Conservation (phyloP, 1,140 invertebrate species). For the Drosophila busckii region DNA sequence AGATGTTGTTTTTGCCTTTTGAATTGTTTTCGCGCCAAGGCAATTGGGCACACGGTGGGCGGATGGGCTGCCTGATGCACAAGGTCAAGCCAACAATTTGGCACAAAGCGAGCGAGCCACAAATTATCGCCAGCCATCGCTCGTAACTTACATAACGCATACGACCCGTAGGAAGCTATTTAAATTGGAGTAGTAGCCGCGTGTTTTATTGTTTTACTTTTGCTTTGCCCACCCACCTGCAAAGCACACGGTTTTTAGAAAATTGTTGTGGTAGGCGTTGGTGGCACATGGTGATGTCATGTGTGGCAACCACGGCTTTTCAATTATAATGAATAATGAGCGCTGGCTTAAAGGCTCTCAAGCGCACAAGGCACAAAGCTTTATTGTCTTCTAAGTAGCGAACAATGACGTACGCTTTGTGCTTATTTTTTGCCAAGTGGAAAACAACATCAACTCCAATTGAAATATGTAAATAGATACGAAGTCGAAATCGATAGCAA, state of each 20-base stretch:
- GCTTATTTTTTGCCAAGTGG: no score
- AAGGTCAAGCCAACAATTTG: conserved; percentile 57
- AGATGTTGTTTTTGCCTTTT: conserved; percentile 3
- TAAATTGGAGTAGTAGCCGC: conserved; percentile 50
- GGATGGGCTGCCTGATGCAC: conserved; percentile 20
- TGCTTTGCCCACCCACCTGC: conserved; percentile 12
- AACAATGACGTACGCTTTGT: no score
- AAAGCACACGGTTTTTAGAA: not conserved
- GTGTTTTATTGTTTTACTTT: conserved; percentile 16
- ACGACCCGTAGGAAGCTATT: conserved; percentile 52
- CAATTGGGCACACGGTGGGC: conserved; percentile 27
- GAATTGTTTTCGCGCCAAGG: conserved; percentile 14
- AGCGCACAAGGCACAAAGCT: not conserved
- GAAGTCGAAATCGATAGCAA: not conserved
- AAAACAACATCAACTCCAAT: no score
- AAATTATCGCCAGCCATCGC: conserved; percentile 10
- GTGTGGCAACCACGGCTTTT: conserved; percentile 21
- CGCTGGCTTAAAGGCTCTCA: conserved; percentile 8
- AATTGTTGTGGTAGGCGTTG: conserved; percentile 7
- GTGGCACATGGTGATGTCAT: conserved; percentile 20
- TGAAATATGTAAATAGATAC: not conserved
- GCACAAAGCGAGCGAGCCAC: conserved; percentile 27
- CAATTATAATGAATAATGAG: conserved; percentile 30
- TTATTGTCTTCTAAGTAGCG: not conserved
- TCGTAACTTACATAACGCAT: conserved; percentile 39